A percentile compares a stretch with the other conserved stretches of the same genome.
These are phyloP conservation scores for Ennomos fuscantarius DNA, from an alignment of 2,888 invertebrate species.

Conservation along the genomic window DNA sequence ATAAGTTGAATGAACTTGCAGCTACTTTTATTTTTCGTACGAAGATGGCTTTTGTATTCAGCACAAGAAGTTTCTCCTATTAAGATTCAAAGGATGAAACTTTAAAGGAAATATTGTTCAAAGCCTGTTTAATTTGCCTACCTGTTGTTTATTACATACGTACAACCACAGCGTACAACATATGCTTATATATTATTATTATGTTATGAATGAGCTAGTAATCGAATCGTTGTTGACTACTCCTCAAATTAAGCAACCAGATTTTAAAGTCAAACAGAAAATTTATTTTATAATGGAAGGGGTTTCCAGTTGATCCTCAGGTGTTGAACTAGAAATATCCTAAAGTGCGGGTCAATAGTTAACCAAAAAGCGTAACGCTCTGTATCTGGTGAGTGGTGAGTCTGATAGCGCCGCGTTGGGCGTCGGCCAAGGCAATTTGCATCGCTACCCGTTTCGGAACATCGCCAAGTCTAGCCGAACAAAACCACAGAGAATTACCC, in stretches of 20 bases:
- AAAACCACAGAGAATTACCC: slow-evolving; percentile 85
- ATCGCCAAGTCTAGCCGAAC: slow-evolving; percentile 85
- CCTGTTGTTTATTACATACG: slow-evolving; percentile 46
- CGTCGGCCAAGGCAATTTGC: slow-evolving; percentile 84
- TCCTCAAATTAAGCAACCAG: too few species aligned
- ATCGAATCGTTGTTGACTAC: too few species aligned
- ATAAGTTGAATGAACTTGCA: slow-evolving; percentile 71
- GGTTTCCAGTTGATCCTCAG: too few species aligned
- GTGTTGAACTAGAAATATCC: not conserved
- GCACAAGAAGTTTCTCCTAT: slow-evolving; percentile 72
- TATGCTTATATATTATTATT: not conserved
- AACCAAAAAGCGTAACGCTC: slow-evolving; percentile 63
- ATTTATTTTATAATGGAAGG: too few species aligned
- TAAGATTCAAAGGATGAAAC: slow-evolving; percentile 79
- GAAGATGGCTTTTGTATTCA: slow-evolving; percentile 74
- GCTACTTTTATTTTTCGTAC: slow-evolving; percentile 57
- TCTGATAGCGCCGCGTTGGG: slow-evolving; percentile 81
- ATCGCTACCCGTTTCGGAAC: slow-evolving; percentile 85
- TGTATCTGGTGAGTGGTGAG: slow-evolving; percentile 56
- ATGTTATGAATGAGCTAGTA: too few species aligned
- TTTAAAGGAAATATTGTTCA: slow-evolving; percentile 80
- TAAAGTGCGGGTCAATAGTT: slow-evolving; percentile 58
- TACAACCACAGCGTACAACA: slow-evolving; percentile 29
- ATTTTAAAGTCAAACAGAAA: too few species aligned
- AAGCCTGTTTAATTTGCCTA: slow-evolving; percentile 45